A percentile compares a stretch with the other conserved stretches of the same genome.
phyloP scores from a whole-genome alignment of 2,113 vertebrate species.

The Kryptolebias marmoratus region DNA sequence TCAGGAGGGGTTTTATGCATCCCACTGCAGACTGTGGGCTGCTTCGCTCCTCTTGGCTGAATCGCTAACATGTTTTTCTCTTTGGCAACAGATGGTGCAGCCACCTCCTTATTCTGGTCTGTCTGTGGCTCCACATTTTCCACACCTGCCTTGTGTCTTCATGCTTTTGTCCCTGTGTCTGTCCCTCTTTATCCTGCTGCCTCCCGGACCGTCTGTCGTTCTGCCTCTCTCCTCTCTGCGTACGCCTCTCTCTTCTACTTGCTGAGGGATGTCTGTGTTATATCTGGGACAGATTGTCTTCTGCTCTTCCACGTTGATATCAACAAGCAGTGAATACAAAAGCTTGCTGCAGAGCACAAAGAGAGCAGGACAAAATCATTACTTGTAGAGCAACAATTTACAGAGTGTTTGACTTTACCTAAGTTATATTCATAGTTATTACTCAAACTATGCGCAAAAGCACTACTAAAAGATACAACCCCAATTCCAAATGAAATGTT shows the following conservation, averaged over 20 bases:
- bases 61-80: constrained; percentile 45
- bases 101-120: constrained; percentile 43
- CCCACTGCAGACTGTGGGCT: constrained; percentile 49
- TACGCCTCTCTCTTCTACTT: constrained; percentile 16
- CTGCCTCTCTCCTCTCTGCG: constrained; percentile 23
- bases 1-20: constrained; percentile 41
- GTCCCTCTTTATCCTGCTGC: constrained; percentile 8
- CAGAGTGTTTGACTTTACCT: too few species aligned
- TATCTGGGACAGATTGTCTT: constrained; percentile 32
- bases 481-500: too few species aligned
- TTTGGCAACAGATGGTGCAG: constrained; percentile 52
- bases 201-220: constrained; percentile 27
- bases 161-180: constrained; percentile 31
- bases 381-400: too few species aligned
- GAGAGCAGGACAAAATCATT: too few species aligned
- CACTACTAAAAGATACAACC: too few species aligned
- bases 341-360: constrained; percentile 4
- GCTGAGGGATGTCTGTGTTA: constrained; percentile 45
- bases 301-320: constrained; percentile 5
- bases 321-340: constrained; percentile 26
- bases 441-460: too few species aligned
- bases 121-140: constrained; percentile 7
- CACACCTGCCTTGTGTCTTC: constrained; percentile 4
- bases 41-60: constrained; percentile 39
- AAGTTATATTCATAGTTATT: too few species aligned